A percentile compares a stretch with the other conserved stretches of the same genome.
Conservation (phyloP, 2,888 invertebrate genomes). For the Pyrgus malvae region DNA sequence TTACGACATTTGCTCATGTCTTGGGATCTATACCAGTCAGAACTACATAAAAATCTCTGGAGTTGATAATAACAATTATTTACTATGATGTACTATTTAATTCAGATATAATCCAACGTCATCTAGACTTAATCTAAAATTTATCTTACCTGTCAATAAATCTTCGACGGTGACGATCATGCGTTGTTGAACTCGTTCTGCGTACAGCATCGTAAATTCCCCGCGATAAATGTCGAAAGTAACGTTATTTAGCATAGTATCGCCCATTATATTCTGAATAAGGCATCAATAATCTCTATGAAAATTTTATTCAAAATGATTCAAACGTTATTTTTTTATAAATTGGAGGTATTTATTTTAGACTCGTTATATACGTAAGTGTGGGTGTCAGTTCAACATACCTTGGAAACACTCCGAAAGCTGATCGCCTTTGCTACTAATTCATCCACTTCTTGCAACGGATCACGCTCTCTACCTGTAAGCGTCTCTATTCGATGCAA, state of each 20-base stretch:
- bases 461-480: conserved; percentile 46
- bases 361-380: too few species aligned
- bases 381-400: too few species aligned
- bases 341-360: too few species aligned
- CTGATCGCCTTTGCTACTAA: conserved; percentile 64
- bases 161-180: conserved; percentile 54
- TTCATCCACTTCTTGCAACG: conserved; percentile 65
- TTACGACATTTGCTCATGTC: too few species aligned
- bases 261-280: conserved; percentile 57
- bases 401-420: conserved; percentile 63
- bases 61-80: too few species aligned
- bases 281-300: too few species aligned
- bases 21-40: too few species aligned
- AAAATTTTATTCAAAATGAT: too few species aligned
- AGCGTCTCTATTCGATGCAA: conserved; percentile 47
- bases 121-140: not conserved
- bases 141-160: conserved; percentile 53
- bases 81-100: too few species aligned
- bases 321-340: too few species aligned
- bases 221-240: conserved; percentile 66
- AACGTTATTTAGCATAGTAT: conserved; percentile 46
- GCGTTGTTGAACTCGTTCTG: conserved; percentile 50
- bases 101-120: too few species aligned
- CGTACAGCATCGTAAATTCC: conserved; percentile 57
- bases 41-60: too few species aligned